phyloP scores from a whole-genome alignment of 92 coral and sea anemone species.

The Epizoanthus rinbou region DNA sequence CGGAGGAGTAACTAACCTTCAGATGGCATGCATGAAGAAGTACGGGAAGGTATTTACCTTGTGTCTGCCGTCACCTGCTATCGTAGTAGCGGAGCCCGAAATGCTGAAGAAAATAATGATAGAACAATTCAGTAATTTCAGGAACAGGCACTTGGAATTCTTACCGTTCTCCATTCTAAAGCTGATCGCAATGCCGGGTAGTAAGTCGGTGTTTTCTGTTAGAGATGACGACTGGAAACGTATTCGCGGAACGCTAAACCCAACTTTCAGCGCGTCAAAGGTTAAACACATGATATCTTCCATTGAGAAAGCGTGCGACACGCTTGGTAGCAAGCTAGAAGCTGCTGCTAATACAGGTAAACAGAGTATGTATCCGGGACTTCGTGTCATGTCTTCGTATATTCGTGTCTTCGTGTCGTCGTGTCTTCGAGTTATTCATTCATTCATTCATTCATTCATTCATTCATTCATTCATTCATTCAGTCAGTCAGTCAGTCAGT shows the following conservation, averaged over 20 bases:
- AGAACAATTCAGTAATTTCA: neutral
- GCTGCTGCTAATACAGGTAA: neutral
- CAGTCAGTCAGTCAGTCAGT: too few species aligned
- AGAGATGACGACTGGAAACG: constrained; percentile 2
- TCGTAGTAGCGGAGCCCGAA: neutral
- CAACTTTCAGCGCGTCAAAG: neutral
- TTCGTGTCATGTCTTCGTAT: too few species aligned
- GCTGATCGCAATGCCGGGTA: constrained; percentile 2
- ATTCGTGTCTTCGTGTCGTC: too few species aligned
- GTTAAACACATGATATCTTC: neutral
- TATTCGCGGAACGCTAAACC: neutral
- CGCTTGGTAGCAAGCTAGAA: neutral
- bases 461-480: too few species aligned
- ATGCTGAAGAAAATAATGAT: constrained; percentile 1
- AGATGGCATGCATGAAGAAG: neutral
- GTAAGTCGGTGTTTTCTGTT: neutral
- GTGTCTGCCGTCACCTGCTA: constrained; percentile 7
- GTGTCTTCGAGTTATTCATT: too few species aligned
- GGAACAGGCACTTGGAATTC: neutral
- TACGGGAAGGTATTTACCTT: neutral
- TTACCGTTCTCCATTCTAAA: constrained; percentile 6
- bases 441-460: too few species aligned
- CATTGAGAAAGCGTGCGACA: neutral
- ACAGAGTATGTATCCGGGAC: neutral
- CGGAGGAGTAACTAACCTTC: neutral